These are phyloP conservation scores for Pseudopipra pipra DNA, from an alignment of 2,113 vertebrate species.

Conservation along the genomic window DNA sequence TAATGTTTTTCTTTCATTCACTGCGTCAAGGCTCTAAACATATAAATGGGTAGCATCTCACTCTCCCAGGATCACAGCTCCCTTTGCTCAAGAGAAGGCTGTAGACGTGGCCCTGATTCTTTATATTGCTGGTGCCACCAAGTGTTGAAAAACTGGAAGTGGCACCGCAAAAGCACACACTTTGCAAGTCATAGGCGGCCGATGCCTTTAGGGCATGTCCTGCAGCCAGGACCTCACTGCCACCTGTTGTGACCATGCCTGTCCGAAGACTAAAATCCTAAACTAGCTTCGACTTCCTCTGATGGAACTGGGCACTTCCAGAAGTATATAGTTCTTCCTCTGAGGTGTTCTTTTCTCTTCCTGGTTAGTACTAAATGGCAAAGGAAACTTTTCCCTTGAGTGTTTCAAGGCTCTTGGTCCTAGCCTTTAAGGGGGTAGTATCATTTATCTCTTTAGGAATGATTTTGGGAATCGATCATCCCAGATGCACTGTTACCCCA, in stretches of 20 bases:
- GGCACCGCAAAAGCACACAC: neutral
- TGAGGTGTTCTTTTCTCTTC: neutral
- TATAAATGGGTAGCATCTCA: neutral
- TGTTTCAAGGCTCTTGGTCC: too few species aligned
- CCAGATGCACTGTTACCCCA: too few species aligned
- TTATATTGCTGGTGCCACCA: constrained; percentile 54
- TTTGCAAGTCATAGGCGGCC: rapidly evolving
- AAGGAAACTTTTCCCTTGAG: neutral
- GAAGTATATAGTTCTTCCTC: neutral
- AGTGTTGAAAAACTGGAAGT: neutral
- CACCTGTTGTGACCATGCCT: neutral
- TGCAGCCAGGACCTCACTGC: neutral
- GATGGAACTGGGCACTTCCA: neutral
- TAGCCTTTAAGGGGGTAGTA: too few species aligned
- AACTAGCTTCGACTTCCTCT: neutral
- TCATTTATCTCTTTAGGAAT: too few species aligned
- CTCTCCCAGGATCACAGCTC: neutral
- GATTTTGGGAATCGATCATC: neutral
- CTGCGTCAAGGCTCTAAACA: neutral
- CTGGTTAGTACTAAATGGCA: neutral
- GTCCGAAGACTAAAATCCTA: neutral
- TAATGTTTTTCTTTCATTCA: neutral
- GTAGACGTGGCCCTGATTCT: neutral
- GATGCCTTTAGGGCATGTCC: rapidly evolving
- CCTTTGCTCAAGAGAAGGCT: neutral